Base-by-base conservation (phyloP, 2,888 invertebrate species). In the Pelosia muscerda region DNA sequence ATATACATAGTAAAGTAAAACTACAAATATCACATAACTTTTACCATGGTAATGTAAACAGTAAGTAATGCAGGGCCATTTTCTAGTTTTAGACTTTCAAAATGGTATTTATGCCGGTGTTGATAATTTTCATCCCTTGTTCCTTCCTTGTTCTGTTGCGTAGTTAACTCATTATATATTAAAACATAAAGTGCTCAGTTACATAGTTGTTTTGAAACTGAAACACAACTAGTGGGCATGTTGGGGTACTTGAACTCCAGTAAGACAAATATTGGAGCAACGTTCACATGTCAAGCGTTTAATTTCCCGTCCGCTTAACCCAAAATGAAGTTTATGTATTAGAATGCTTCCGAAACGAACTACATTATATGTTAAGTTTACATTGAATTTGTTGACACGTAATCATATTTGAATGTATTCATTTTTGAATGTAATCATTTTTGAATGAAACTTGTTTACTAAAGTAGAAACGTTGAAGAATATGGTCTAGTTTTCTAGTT, bases 281-380 rank as follows among this genome's bases (percentile, higher is more conserved):
- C 66, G 69, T 68, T 68, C 73, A 64, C 68, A 34, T 42, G 34
- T 60, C 59, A 69, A 74, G 63, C 68, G 75, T 75, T 74, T 78
- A 78, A 72, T 76, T 78, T 69, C 60, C 69, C 69, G 68, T 68
- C 65, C 68, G 66, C 42, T 56, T 67, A 9, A 28, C 10, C 26
- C 13, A 10, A 34, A 31, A 31, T 22, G 22, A 22, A 58, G 22
- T 58, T n/a, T 34, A 8, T 31, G 31, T 34, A 13, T 31, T 58
- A 22, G 31, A 58, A 58, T 26, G 26, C 31, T 58, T 31, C 4
- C 31, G 11, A 31, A 22, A 58, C 13, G 22, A 58, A 22, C 57
- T 57, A 56, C 15, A 9, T 2, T 25, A 28, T 26, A 9, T 57
- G 0, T 10, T 57, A n/a, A 57, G 31, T 57, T 57, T 11, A 31